Conservation (phyloP, 1,140 invertebrate genomes). For the Tribolium castaneum region DNA sequence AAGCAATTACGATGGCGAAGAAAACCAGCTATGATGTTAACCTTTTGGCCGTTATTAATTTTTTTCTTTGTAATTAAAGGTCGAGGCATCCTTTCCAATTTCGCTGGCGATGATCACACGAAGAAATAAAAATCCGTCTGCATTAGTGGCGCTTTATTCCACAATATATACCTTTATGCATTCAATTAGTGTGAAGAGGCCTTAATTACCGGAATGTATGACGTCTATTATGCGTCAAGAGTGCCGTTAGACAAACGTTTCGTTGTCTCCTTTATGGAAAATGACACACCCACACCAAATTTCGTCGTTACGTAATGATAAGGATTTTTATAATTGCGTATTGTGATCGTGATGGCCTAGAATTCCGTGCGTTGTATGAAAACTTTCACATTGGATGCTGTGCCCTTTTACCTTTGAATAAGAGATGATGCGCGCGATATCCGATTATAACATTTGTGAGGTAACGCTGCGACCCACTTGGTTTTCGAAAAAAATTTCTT, state of each 20-base stretch:
- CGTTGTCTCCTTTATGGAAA: slow-evolving; percentile 2
- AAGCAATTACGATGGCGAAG: slow-evolving; percentile 37
- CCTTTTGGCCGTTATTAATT: slow-evolving; percentile 41
- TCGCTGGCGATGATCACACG: not conserved
- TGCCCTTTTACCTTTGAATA: not conserved
- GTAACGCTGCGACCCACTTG: not conserved
- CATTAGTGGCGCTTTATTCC: not conserved
- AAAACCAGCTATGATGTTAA: slow-evolving; percentile 39
- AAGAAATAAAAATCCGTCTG: not conserved
- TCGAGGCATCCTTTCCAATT: slow-evolving; percentile 21
- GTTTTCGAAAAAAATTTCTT: not conserved
- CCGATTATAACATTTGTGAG: not conserved
- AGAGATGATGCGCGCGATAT: not conserved
- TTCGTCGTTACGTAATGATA: slow-evolving; percentile 6
- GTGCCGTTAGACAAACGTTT: slow-evolving; percentile 21
- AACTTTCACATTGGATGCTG: slow-evolving; percentile 12
- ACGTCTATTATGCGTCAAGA: not conserved
- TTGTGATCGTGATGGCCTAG: slow-evolving; percentile 6
- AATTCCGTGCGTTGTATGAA: not conserved
- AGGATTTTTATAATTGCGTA: slow-evolving; percentile 22
- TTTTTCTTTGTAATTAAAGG: slow-evolving; percentile 24
- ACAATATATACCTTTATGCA: too few species aligned
- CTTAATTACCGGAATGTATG: not conserved
- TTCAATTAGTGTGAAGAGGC: not conserved
- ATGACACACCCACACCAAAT: slow-evolving; percentile 22